Evolutionary conservation across 2,888 invertebrate species (phyloP).

Genomic region (Pterostichus madidus): DNA sequence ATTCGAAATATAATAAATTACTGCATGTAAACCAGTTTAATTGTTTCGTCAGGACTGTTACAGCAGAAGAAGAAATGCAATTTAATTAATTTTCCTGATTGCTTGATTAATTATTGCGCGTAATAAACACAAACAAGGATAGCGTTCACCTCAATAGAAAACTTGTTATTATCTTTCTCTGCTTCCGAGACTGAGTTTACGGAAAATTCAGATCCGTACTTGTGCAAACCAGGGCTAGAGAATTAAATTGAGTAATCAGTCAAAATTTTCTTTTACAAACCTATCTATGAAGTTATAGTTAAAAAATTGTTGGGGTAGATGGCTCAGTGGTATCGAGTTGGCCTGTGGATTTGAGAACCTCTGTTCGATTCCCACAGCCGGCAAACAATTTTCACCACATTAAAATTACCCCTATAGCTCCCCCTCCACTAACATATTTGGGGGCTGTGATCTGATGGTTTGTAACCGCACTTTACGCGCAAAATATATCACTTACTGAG

Average conservation of each 20-base stretch:
- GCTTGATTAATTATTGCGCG: conserved; percentile 30
- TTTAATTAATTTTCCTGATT: conserved; percentile 39
- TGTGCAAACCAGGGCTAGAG: too few relatives aligned
- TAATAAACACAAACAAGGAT: conserved; percentile 31
- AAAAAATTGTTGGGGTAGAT: background rate
- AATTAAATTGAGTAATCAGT: background rate
- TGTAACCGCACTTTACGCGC: too few relatives aligned
- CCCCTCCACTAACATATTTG: too few relatives aligned
- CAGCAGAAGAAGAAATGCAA: conserved; percentile 14
- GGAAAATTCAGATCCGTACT: background rate
- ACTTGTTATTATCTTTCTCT: too few relatives aligned
- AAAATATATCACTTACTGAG: too few relatives aligned
- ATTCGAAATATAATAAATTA: conserved; percentile 45
- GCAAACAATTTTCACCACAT: too few relatives aligned
- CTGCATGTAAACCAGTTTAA: conserved; percentile 8
- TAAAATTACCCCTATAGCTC: too few relatives aligned
- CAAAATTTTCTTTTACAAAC: background rate
- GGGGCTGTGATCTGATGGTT: too few relatives aligned
- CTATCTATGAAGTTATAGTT: background rate
- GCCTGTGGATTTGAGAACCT: too few relatives aligned
- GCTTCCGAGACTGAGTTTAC: background rate
- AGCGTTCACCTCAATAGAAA: background rate
- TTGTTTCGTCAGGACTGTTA: background rate
- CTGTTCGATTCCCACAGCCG: too few relatives aligned
- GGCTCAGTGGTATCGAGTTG: too few relatives aligned